A percentile compares a stretch with the other conserved stretches of the same genome.
Evolutionary conservation across 2,888 invertebrate species (phyloP).

Genomic region (Heteromyza rotundicornis): DNA sequence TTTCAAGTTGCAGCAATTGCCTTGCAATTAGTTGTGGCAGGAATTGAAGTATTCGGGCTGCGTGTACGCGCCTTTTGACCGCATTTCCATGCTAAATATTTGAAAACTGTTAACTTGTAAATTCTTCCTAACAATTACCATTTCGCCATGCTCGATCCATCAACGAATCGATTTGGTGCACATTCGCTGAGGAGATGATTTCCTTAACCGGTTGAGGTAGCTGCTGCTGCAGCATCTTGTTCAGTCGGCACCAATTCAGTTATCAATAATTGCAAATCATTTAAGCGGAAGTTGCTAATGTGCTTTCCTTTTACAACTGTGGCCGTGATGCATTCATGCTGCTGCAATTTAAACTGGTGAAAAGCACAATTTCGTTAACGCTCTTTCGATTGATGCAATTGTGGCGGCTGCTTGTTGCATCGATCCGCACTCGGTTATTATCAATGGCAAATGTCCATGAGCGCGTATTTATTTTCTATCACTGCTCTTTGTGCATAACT

Average conservation of each 20-base stretch:
- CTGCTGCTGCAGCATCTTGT: not conserved
- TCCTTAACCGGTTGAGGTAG: too few relatives aligned
- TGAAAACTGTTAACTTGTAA: too few relatives aligned
- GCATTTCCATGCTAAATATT: too few relatives aligned
- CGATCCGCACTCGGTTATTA: not conserved
- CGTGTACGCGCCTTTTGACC: too few relatives aligned
- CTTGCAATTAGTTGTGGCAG: too few relatives aligned
- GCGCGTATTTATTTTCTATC: not conserved
- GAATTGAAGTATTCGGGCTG: too few relatives aligned
- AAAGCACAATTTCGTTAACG: not conserved
- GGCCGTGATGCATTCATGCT: not conserved
- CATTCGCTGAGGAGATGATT: too few relatives aligned
- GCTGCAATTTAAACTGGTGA: not conserved
- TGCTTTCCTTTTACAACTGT: not conserved
- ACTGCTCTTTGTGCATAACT: not conserved
- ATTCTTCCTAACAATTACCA: too few relatives aligned
- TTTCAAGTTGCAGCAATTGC: not conserved
- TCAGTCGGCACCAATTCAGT: not conserved
- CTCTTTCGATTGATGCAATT: not conserved
- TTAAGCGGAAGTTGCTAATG: not conserved
- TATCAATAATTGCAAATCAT: slow-evolving; percentile 3
- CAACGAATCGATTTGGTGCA: too few relatives aligned
- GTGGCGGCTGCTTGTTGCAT: not conserved
- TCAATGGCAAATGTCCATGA: not conserved
- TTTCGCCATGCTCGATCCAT: too few relatives aligned